Evolutionary conservation across 1,140 invertebrate species (phyloP), one percentile per base, ranked within the genome.

Genomic region (Muscidifurax raptorellus): DNA sequence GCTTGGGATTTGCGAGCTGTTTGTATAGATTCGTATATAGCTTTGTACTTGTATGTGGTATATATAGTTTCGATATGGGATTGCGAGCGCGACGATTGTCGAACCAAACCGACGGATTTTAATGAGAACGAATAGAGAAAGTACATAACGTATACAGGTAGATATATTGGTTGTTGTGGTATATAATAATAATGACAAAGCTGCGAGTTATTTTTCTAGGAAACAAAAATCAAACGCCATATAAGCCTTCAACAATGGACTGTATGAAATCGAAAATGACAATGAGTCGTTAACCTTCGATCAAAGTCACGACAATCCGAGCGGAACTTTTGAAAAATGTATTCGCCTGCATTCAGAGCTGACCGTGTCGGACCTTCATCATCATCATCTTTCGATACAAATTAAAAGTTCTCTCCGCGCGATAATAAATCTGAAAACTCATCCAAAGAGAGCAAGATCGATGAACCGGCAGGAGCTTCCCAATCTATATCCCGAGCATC

Each of bases 361-460:
- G 32, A 22, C 22, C 18, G 10, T 28, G 27, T 28, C 27, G 25
- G 25, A 69, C 66, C 66, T 69, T 69, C 66, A 30, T 69, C 18
- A 30, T 40, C 72, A 30, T 32, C 30, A 7, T 40, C 72, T 12
- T 2, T 36, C 72, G 72, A n/a, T n/a, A 28, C 72, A 25, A 44
- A 74, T 32, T 74, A 40, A 74, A 74, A 74, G 2, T 30, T 30
- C 27, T 27, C 12, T 10, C 10, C 15, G 59, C 27, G 27, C 66
- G 52, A 83, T 82, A 82, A 75, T 83, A 30, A 36, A 79, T 72
- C 36, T 77, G 79, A 67, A 75, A 75, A 80, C 72, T 80, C 71
- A 80, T 76, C 25, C 69, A 67, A 69, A 47, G 74, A 76, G 84
- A 81, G 18, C 18, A 75, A 66, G 47, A 74, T 66, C 67, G 67